These are phyloP conservation scores for Arizona elegans DNA, from an alignment of 2,113 vertebrate genomes.

Conservation along the genomic window DNA sequence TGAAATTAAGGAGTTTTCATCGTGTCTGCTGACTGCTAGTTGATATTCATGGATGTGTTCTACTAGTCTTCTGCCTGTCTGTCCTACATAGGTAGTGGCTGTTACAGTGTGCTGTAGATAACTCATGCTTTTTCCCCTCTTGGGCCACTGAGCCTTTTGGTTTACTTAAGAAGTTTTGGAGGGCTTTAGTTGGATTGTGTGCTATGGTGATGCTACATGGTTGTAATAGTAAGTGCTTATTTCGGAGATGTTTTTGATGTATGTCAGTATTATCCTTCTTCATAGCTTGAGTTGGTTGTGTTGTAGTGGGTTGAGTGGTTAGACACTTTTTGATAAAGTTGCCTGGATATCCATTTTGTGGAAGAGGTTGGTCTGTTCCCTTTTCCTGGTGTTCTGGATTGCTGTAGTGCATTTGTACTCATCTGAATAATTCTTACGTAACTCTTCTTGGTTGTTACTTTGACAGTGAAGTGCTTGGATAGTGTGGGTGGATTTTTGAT, in stretches of 20 bases:
- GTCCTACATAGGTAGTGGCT: background rate
- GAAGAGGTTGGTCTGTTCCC: background rate
- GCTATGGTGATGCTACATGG: background rate
- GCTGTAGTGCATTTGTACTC: background rate
- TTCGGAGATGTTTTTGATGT: background rate
- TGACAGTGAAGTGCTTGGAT: background rate
- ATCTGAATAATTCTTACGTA: background rate
- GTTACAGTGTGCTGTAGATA: background rate
- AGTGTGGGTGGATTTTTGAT: background rate
- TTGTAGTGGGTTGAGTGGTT: background rate
- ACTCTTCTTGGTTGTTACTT: background rate
- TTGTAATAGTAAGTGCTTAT: background rate
- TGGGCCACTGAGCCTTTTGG: too few species aligned
- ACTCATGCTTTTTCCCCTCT: background rate
- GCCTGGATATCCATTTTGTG: background rate
- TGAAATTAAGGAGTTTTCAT: background rate
- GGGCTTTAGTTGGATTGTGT: background rate
- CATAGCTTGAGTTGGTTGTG: background rate
- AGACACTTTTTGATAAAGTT: background rate
- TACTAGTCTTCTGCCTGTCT: background rate
- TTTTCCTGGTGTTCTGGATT: background rate
- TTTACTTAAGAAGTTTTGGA: background rate
- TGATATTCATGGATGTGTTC: background rate
- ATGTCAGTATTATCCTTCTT: background rate
- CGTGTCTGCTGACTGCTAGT: background rate